phyloP scores from a whole-genome alignment of 30 jellyfish, hydroid and myxozoan species.

The Morbakka virulenta region DNA sequence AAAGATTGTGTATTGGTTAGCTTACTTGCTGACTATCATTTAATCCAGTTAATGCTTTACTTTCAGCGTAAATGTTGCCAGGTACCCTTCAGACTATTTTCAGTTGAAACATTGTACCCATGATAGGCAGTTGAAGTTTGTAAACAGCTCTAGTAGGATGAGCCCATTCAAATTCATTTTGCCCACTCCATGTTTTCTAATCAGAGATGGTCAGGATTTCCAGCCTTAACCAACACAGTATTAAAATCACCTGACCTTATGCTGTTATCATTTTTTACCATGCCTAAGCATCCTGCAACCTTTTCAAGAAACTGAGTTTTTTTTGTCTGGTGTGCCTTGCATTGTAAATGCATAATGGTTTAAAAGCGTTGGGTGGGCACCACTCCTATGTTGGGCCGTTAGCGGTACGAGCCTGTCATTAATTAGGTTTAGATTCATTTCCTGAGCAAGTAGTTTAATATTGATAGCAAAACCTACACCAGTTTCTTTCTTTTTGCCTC shows the following conservation, averaged over 20 bases:
- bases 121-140: conserved; percentile 40
- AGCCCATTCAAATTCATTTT: too few species aligned
- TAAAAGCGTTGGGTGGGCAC: too few species aligned
- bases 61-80: conserved; percentile 55
- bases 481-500: too few species aligned
- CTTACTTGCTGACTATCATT: conserved; percentile 18
- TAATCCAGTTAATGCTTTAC: conserved; percentile 50
- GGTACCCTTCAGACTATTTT: conserved; percentile 34
- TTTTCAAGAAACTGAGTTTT: too few species aligned
- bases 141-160: conserved; percentile 43
- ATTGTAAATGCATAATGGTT: too few species aligned
- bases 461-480: too few species aligned
- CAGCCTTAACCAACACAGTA: conserved; percentile 25
- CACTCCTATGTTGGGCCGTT: too few species aligned
- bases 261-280: conserved; percentile 21
- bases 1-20: too few species aligned
- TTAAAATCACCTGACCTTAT: conserved; percentile 30
- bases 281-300: conserved; percentile 11
- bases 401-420: too few species aligned
- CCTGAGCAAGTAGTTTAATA: too few species aligned
- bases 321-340: too few species aligned
- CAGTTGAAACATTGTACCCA: conserved; percentile 55
- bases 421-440: too few species aligned
- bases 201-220: conserved; percentile 44
- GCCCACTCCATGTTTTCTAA: conserved; percentile 61